Evolutionary conservation across 2,888 invertebrate genomes (phyloP).

Genomic region (Sepioteuthis lessoniana): DNA sequence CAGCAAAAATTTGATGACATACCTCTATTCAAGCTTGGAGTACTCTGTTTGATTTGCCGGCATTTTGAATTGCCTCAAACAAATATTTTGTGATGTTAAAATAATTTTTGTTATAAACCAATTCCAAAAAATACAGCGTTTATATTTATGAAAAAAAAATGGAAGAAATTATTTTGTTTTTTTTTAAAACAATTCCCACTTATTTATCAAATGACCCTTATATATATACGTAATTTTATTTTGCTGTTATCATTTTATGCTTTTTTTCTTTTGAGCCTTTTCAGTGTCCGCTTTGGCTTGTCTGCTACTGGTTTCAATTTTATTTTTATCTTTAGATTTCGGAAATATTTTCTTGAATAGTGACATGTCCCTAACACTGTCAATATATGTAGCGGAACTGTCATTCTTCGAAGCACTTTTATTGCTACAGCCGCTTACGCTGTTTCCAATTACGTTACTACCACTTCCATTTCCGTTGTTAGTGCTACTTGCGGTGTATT

Average conservation of each 20-base stretch:
- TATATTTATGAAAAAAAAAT: too few species aligned
- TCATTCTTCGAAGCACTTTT: neutral
- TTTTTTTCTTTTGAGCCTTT: neutral
- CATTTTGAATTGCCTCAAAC: too few species aligned
- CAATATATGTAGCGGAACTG: neutral
- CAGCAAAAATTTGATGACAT: too few species aligned
- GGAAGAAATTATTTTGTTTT: too few species aligned
- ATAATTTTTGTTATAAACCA: too few species aligned
- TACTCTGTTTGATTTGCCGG: too few species aligned
- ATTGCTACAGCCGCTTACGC: neutral
- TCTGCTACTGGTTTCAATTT: neutral
- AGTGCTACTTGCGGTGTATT: neutral
- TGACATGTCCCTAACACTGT: neutral
- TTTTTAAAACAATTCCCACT: too few species aligned
- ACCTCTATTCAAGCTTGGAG: too few species aligned
- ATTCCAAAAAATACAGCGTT: too few species aligned
- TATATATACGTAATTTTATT: neutral
- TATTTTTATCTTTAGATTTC: neutral
- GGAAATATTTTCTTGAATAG: conserved; percentile 34
- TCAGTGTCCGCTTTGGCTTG: neutral
- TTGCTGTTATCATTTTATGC: neutral
- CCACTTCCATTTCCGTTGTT: neutral
- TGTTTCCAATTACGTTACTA: neutral
- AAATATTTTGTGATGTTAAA: too few species aligned
- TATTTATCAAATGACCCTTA: too few species aligned